A percentile compares a stretch with the other conserved stretches of the same genome.
phyloP scores from a whole-genome alignment of 2,888 invertebrate species.

The Spisula subtruncata region DNA sequence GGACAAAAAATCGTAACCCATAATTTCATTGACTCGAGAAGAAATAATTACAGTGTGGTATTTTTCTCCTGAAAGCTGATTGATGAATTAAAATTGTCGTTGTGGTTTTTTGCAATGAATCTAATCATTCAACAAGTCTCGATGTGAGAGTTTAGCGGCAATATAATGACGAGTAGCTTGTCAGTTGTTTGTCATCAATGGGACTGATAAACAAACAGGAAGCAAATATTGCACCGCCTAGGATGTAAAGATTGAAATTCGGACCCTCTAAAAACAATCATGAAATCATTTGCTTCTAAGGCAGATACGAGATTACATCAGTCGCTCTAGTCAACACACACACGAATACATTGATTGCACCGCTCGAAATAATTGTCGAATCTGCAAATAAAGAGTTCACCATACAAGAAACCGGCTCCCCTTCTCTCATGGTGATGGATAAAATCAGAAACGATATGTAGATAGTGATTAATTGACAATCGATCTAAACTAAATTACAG shows the following conservation, averaged over 20 bases:
- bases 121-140: slow-evolving; percentile 13
- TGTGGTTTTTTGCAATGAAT: neutral
- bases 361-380: too few species aligned
- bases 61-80: neutral
- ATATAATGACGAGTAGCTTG: neutral
- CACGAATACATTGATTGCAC: too few species aligned
- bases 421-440: too few species aligned
- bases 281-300: too few species aligned
- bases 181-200: neutral
- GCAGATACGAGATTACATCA: too few species aligned
- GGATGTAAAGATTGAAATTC: neutral
- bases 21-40: neutral
- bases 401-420: too few species aligned
- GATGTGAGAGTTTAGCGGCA: neutral
- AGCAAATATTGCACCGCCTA: neutral
- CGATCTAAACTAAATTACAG: too few species aligned
- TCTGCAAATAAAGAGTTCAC: too few species aligned
- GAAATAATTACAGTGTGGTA: neutral
- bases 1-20: neutral
- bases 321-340: too few species aligned
- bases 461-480: too few species aligned
- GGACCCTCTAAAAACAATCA: too few species aligned
- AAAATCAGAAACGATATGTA: too few species aligned
- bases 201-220: neutral
- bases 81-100: neutral